Conservation (phyloP, 2,113 vertebrate genomes). For the Procapra przewalskii region DNA sequence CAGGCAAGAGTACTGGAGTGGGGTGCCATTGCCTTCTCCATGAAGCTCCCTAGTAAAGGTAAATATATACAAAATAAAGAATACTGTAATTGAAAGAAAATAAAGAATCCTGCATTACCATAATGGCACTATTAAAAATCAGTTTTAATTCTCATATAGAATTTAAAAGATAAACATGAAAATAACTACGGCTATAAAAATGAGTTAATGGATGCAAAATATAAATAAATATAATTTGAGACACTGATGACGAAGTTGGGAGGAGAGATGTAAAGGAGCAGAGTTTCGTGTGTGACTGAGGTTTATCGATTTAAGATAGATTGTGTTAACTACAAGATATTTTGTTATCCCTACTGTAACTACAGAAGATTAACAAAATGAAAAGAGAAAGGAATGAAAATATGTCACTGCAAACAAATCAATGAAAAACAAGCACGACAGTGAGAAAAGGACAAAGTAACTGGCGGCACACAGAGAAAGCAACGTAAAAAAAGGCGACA, state of each 20-base stretch:
- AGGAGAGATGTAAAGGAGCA: neutral
- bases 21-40: too few species aligned
- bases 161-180: neutral
- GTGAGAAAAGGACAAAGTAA: neutral
- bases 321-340: neutral
- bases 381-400: neutral
- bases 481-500: neutral
- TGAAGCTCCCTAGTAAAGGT: neutral
- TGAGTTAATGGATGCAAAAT: neutral
- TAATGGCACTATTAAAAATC: neutral
- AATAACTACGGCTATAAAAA: neutral
- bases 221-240: neutral
- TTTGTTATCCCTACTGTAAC: neutral
- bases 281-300: neutral
- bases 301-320: neutral
- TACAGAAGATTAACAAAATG: neutral
- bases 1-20: too few species aligned
- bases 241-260: neutral
- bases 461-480: neutral
- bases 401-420: neutral
- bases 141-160: neutral
- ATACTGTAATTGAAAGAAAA: neutral
- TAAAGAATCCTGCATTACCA: neutral
- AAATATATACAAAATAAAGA: neutral
- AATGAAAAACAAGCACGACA: neutral